Base-by-base conservation (phyloP, 2,888 invertebrate genomes). In the Cartodere bifasciata region DNA sequence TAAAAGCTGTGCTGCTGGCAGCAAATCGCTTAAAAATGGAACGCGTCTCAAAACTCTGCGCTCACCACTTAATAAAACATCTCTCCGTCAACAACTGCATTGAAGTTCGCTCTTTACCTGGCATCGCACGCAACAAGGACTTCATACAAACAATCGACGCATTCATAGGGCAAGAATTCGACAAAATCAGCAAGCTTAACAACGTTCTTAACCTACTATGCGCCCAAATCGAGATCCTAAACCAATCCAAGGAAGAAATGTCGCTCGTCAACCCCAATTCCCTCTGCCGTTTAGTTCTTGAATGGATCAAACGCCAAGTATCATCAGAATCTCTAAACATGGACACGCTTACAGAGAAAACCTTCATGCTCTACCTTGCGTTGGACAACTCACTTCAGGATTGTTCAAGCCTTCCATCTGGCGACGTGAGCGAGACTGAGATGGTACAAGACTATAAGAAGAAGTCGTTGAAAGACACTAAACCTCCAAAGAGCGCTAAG, bases 1-100 rank as follows among this genome's bases (percentile, higher is more conserved):
- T 87, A 34, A 77, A 78, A 49, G 72, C 76, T 13, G 75, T 87
- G 36, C 88, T 85, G 67, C 64, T 74, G 49, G 77, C 83, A n/a
- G 85, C 87, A 5, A 72, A 70, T 53, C 72, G 74, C 36, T 67
- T 88, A 49, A 78, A 80, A 54, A 75, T 88, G 67, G 76, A 78
- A 42, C 62, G 73, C 13, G 81, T 80, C 38, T 74, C 79, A 31
- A 66, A 69, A 38, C 72, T 75, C 60, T 87, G 73, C 63, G 81
- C 71, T 47, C 67, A 67, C 42, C 78, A 67, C 63, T 70, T 78
- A 47, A 75, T 74, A 22, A 66, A 68, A 48, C 72, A 76, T 49
- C 64, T 80, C 35, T 67, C 70, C 36, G 68, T 68, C 2, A 63
- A 63, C 37, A 70, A 68, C 47, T 69, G 68, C 50, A 65, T 76